Conservation (phyloP, 2,888 invertebrate genomes). For the Apamea epomidion region DNA sequence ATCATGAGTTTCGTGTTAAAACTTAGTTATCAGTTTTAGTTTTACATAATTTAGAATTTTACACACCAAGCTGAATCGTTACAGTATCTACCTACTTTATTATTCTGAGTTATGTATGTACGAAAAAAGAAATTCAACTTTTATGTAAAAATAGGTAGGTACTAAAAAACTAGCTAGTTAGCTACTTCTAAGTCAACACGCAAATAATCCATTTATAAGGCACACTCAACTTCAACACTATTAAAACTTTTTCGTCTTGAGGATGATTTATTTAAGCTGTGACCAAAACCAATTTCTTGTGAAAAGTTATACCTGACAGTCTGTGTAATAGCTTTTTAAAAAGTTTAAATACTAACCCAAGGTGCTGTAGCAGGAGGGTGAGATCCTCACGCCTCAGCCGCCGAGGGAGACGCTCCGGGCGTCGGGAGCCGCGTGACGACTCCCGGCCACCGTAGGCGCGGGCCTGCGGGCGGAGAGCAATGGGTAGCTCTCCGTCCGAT, state of each 20-base stretch:
- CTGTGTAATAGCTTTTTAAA: constrained; percentile 22
- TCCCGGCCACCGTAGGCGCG: too few species aligned
- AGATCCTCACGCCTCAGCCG: too few species aligned
- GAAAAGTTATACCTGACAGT: constrained; percentile 19
- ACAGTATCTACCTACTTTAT: not conserved
- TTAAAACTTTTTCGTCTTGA: constrained; percentile 49
- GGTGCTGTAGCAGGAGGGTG: not conserved
- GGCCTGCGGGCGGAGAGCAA: too few species aligned
- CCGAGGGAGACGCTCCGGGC: too few species aligned
- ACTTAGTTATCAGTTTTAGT: not conserved
- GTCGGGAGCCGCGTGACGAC: too few species aligned
- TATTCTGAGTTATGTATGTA: not conserved
- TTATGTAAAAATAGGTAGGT: not conserved
- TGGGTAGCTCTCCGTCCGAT: too few species aligned
- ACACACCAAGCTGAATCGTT: not conserved
- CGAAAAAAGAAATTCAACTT: not conserved
- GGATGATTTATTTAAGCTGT: constrained; percentile 36
- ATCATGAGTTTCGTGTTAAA: not conserved
- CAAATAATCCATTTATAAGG: constrained; percentile 55
- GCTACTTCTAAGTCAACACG: constrained; percentile 33
- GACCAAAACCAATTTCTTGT: constrained; percentile 10
- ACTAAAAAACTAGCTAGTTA: constrained; percentile 20
- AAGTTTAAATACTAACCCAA: not conserved
- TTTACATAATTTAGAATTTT: not conserved
- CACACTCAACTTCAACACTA: constrained; percentile 51